Base-by-base conservation (phyloP, 2,113 vertebrate species). In the Phycodurus eques region DNA sequence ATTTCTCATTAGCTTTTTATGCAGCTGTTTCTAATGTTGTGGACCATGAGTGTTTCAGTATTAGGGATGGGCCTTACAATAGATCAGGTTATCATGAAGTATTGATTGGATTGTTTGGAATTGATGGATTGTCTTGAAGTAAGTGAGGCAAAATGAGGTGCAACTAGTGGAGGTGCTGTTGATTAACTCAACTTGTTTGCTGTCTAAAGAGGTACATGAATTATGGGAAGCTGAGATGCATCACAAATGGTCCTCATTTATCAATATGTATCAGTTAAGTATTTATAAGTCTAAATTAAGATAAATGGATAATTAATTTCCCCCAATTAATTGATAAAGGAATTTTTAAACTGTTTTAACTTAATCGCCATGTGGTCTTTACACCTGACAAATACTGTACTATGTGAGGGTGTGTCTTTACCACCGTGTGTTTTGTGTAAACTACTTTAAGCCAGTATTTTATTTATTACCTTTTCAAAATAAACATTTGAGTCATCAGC, bases 401-500 rank as follows among this genome's bases (percentile, higher is more conserved):
- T 42, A 33, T 43, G 44, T 42, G 57, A 53, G n/a, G n/a, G 35
- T 11, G 43, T 57, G 46, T 22, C 27, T 64, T 19, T 22, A 31
- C 2, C 17, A n/a, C 39, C 4, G 1, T 66, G 35, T 44, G 17
- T 20, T 6, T 20, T 10, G 35, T 27, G 42, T 22, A 10, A 51
- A 3, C 15, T 51, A 15, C 15, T 15, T 7, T 22, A 8, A 49
- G 47, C 19, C 5, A 27, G 17, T 8, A 17, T 57, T 64, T 19
- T 83, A 76, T 87, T 83, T 69, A 84, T 80, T 88, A 20, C 22
- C 19, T 66, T 66, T 66, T 66, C 14, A 71, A 75, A 88, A 87
- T 88, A 88, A 86, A 79, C 3, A 59, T 76, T 82, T 78, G 75
- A 68, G 75, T 74, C 4, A 53, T 44, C 1, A 0, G 8, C 47